A percentile compares a stretch with the other conserved stretches of the same genome.
Evolutionary conservation across 2,113 vertebrate species (phyloP).

Genomic region (Engystomops pustulosus): DNA sequence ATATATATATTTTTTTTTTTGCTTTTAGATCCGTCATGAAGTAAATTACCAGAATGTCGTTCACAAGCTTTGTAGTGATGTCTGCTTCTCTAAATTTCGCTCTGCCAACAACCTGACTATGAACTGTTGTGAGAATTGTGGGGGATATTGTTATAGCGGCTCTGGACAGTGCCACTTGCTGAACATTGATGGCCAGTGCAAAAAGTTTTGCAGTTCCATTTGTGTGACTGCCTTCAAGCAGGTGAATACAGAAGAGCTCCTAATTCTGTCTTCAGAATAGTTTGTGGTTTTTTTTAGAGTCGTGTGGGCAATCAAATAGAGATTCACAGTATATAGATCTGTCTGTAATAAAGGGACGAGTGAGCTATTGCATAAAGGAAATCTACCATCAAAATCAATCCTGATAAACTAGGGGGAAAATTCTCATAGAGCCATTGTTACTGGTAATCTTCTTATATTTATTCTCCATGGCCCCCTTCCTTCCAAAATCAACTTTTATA

Average conservation of each 20-base stretch:
- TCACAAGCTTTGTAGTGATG: slow-evolving; percentile 92
- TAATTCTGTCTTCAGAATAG: neutral
- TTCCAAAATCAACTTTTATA: too few relatives aligned
- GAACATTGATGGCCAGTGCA: slow-evolving; percentile 82
- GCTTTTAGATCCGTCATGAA: slow-evolving; percentile 86
- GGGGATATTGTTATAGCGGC: slow-evolving; percentile 84
- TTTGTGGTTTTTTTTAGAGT: too few relatives aligned
- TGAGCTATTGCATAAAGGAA: too few relatives aligned
- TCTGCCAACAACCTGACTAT: slow-evolving; percentile 87
- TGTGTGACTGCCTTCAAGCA: slow-evolving; percentile 87
- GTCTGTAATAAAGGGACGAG: too few relatives aligned
- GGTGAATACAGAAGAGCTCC: slow-evolving; percentile 75
- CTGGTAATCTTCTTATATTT: too few relatives aligned
- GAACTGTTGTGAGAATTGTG: slow-evolving; percentile 91
- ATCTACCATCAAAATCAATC: too few relatives aligned
- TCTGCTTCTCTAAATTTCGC: slow-evolving; percentile 92
- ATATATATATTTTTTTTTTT: too few relatives aligned
- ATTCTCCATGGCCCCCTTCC: too few relatives aligned
- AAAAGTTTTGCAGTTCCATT: slow-evolving; percentile 85
- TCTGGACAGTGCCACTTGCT: slow-evolving; percentile 83
- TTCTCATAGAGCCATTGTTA: too few relatives aligned
- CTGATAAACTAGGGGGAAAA: too few relatives aligned
- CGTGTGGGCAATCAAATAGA: too few relatives aligned
- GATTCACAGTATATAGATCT: too few relatives aligned
- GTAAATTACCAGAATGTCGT: slow-evolving; percentile 88